These are phyloP conservation scores for Phyllopteryx taeniolatus DNA, from an alignment of 2,113 vertebrate genomes.

Conservation along the genomic window DNA sequence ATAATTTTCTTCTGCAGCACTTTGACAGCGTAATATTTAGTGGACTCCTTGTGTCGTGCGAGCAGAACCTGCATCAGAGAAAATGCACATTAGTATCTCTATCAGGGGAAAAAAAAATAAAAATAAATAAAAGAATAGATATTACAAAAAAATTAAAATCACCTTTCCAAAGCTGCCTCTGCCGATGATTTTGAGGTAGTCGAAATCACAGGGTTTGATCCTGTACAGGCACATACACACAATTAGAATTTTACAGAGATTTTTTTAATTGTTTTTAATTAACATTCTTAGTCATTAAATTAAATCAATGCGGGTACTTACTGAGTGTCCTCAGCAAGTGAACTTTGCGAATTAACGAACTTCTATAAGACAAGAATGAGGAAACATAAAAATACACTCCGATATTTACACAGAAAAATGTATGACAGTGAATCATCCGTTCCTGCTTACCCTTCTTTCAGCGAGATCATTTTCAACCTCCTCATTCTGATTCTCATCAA, in stretches of 20 bases:
- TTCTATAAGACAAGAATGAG: conserved; percentile 40
- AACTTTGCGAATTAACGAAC: conserved; percentile 57
- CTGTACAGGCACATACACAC: conserved; percentile 37
- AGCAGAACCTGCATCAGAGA: conserved; percentile 69
- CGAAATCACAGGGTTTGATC: conserved; percentile 77
- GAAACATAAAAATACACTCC: not conserved
- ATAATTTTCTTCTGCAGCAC: conserved; percentile 82
- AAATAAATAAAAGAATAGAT: not conserved
- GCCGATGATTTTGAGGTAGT: conserved; percentile 80
- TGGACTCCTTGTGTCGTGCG: conserved; percentile 74
- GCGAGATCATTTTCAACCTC: conserved; percentile 44
- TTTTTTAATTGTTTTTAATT: not conserved
- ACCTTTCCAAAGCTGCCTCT: conserved; percentile 83
- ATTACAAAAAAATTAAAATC: not conserved
- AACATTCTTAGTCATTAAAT: not conserved
- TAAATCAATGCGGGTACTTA: conserved; percentile 52
- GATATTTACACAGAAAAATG: not conserved
- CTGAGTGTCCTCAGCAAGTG: conserved; percentile 73
- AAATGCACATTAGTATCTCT: conserved; percentile 11
- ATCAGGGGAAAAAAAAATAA: not conserved
- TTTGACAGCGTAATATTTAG: conserved; percentile 78
- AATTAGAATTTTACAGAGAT: not conserved
- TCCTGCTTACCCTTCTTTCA: conserved; percentile 48
- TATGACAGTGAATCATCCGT: not conserved
- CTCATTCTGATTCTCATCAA: conserved; percentile 74